Conservation (phyloP, 1,140 invertebrate genomes). For the Colletes latitarsis region DNA sequence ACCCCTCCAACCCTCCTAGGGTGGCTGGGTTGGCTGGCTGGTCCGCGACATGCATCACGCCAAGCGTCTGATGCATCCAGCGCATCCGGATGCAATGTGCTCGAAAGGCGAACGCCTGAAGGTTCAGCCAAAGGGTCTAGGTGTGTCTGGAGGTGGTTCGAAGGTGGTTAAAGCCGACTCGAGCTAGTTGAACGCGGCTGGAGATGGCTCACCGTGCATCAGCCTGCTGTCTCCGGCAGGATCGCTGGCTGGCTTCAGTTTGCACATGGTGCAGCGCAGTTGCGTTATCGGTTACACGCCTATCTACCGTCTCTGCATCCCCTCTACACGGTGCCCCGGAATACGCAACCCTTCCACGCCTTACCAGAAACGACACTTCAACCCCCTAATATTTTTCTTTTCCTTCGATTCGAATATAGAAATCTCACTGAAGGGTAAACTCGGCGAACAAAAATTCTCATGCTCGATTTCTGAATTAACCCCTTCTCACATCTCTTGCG, state of each 20-base stretch:
- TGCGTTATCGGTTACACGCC: slow-evolving; percentile 60
- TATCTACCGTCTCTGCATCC: slow-evolving; percentile 23
- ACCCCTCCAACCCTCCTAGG: slow-evolving; percentile 55
- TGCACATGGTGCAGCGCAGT: slow-evolving; percentile 39
- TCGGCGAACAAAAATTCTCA: no score
- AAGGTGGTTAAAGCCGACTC: slow-evolving; percentile 16
- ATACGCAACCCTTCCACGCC: no score
- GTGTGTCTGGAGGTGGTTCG: slow-evolving; percentile 9
- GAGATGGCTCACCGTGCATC: slow-evolving; percentile 58
- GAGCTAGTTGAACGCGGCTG: slow-evolving; percentile 33
- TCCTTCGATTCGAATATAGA: no score
- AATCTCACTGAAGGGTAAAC: no score
- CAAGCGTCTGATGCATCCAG: slow-evolving; percentile 68
- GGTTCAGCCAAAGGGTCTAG: slow-evolving; percentile 3
- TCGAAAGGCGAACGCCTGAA: slow-evolving; percentile 52
- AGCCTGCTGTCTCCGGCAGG: slow-evolving; percentile 65
- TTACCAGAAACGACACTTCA: no score
- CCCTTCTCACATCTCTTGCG: no score
- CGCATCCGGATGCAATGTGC: slow-evolving; percentile 62
- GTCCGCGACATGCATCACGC: slow-evolving; percentile 68
- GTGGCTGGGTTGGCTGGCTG: slow-evolving; percentile 9
- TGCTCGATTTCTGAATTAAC: no score
- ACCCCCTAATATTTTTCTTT: no score
- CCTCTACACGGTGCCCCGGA: no score
- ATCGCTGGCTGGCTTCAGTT: slow-evolving; percentile 37